Evolutionary conservation across 2,113 vertebrate species (phyloP), one percentile per base, ranked within the genome.

Genomic region (Egretta garzetta): DNA sequence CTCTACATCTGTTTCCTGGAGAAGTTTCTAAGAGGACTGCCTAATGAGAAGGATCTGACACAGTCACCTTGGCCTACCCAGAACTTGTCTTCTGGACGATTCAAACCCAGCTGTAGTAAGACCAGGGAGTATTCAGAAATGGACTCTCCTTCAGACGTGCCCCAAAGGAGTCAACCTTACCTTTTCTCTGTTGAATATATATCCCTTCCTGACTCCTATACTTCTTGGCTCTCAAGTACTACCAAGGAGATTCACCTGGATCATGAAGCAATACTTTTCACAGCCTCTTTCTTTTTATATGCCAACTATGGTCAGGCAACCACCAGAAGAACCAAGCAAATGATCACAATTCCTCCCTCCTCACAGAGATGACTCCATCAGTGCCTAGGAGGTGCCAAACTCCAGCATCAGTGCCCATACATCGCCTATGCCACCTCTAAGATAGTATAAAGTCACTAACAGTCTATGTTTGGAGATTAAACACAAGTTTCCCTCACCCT

Each of bases 401-500:
- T 82, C 27, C 41, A 90, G 66, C 79, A 90, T 28, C 75, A 62
- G 47, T 64, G 63, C 41, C 43, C 86, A 71, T 41, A 62, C n/a
- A 86, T 92, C 45, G 90, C 39, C 75, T 43, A 26, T 10, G 9
- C n/a, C 89, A 71, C 75, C 62, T 58, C 71, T 53, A 76, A 60
- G 58, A n/a, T 47, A 56, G 53, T n/a, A 76, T 59, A 90, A 88
- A 77, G 59, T 81, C n/a, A 60, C 72, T 43, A 86, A 86, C 67
- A 92, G 86, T 47, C 77, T 75, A 47, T 80, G 50, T 92, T 86
- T 89, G 76, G 76, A 93, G 73, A 71, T 74, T 74, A 85, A 96
- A 94, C 76, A 94, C 68, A 74, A 32, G 49, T 52, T 74, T 94
- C 52, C 68, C n/a, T 73, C 72, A 88, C 24, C 55, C 37, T 86